phyloP scores from a whole-genome alignment of 2,888 invertebrate genomes.

The Trichopoda pennipes region DNA sequence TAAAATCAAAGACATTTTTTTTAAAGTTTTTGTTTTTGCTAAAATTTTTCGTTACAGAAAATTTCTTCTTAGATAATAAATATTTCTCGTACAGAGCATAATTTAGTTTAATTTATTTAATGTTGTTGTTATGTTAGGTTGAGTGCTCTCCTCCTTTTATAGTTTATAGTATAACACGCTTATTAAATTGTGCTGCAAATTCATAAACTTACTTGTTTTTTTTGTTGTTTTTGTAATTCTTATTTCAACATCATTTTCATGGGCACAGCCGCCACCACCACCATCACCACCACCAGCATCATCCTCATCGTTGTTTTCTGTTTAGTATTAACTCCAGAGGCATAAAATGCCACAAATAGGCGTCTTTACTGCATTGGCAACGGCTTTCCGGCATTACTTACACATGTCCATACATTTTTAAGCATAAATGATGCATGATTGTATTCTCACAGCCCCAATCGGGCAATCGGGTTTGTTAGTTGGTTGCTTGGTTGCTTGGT shows the following conservation, averaged over 20 bases:
- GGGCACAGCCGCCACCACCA: slow-evolving; percentile 12
- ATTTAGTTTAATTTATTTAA: slow-evolving; percentile 45
- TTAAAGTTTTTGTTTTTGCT: not conserved
- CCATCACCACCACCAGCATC: not conserved
- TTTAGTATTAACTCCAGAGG: slow-evolving; percentile 63
- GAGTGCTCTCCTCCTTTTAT: slow-evolving; percentile 50
- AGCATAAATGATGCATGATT: slow-evolving; percentile 65
- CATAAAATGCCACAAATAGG: slow-evolving; percentile 69
- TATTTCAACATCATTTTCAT: slow-evolving; percentile 29
- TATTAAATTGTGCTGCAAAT: slow-evolving; percentile 59
- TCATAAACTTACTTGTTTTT: slow-evolving; percentile 23
- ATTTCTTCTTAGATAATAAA: not conserved
- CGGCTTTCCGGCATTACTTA: slow-evolving; percentile 67
- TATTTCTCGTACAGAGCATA: slow-evolving; percentile 35
- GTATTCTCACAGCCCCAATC: slow-evolving; percentile 56
- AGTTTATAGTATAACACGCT: slow-evolving; percentile 60
- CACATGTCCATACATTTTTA: slow-evolving; percentile 66
- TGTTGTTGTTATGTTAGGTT: slow-evolving; percentile 25
- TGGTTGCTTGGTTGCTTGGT: slow-evolving; percentile 7
- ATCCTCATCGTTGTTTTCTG: slow-evolving; percentile 15
- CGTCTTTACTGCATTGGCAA: slow-evolving; percentile 66
- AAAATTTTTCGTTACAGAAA: not conserved
- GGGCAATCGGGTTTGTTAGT: slow-evolving; percentile 30
- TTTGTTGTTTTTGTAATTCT: slow-evolving; percentile 24
- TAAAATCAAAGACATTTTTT: too few species aligned